A percentile compares a stretch with the other conserved stretches of the same genome.
These are phyloP conservation scores for Tetragnatha versicolor DNA, from an alignment of 1,140 invertebrate genomes.

Conservation along the genomic window DNA sequence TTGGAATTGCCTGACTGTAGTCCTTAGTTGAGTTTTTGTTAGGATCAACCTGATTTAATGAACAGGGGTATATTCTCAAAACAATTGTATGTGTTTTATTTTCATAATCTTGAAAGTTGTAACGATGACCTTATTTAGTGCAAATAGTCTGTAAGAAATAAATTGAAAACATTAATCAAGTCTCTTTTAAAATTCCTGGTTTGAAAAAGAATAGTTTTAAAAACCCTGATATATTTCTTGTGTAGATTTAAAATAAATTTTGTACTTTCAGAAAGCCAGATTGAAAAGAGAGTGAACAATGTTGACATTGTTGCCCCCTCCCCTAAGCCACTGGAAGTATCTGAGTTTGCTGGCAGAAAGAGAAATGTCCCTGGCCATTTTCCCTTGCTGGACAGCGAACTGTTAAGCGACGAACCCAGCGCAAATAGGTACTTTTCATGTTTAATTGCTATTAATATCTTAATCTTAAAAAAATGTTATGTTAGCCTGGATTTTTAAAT, in stretches of 20 bases:
- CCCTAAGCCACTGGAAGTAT: constrained; percentile 71
- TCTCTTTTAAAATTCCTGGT: no score
- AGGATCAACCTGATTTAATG: not conserved
- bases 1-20: not conserved
- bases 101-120: no score
- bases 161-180: no score
- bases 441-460: not conserved
- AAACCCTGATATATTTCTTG: no score
- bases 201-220: no score
- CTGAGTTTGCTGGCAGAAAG: constrained; percentile 54
- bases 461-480: no score
- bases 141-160: no score
- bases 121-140: no score
- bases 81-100: no score
- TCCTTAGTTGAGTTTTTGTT: not conserved
- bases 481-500: no score
- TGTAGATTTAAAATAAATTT: no score
- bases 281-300: constrained; percentile 76
- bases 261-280: constrained; percentile 67
- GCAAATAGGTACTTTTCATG: constrained; percentile 66
- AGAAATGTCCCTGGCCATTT: constrained; percentile 68
- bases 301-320: constrained; percentile 81
- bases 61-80: no score
- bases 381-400: constrained; percentile 77
- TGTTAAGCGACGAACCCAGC: constrained; percentile 79